Conservation (phyloP, 35 echinoderm and acorn worm species). For the Lytechinus pictus region DNA sequence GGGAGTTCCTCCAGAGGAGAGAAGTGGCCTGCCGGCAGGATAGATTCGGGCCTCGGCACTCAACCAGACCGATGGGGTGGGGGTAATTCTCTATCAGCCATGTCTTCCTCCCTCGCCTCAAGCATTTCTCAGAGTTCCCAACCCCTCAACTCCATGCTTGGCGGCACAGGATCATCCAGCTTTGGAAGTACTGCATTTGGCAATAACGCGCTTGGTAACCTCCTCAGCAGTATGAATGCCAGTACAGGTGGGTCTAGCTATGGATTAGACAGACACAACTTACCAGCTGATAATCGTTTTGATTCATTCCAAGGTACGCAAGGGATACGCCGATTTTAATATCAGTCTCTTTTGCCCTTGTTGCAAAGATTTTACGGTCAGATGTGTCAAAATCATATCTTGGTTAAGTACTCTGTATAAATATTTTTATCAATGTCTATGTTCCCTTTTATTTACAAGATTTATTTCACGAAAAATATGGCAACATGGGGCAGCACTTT, state of each 20-base stretch:
- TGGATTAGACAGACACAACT: conserved; percentile 27
- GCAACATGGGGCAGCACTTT: background rate
- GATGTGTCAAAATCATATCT: background rate
- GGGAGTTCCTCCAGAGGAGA: background rate
- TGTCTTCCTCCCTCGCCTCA: conserved; percentile 47
- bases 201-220: conserved; percentile 31
- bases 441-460: background rate
- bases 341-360: background rate
- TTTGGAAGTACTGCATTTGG: background rate
- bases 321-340: conserved; percentile 36
- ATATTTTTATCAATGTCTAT: background rate
- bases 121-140: conserved; percentile 28
- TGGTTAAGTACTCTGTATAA: background rate
- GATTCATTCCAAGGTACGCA: conserved; percentile 28
- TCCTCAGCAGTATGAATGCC: conserved; percentile 32
- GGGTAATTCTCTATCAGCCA: background rate
- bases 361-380: background rate
- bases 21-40: conserved; percentile 13
- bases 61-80: conserved; percentile 30
- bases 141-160: background rate
- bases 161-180: background rate
- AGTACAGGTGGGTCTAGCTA: conserved; percentile 21
- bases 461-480: background rate
- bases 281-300: conserved; percentile 7
- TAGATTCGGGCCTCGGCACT: background rate